phyloP scores from a whole-genome alignment of 2,797 vertebrate species.

The Gymnodraco acuticeps region DNA sequence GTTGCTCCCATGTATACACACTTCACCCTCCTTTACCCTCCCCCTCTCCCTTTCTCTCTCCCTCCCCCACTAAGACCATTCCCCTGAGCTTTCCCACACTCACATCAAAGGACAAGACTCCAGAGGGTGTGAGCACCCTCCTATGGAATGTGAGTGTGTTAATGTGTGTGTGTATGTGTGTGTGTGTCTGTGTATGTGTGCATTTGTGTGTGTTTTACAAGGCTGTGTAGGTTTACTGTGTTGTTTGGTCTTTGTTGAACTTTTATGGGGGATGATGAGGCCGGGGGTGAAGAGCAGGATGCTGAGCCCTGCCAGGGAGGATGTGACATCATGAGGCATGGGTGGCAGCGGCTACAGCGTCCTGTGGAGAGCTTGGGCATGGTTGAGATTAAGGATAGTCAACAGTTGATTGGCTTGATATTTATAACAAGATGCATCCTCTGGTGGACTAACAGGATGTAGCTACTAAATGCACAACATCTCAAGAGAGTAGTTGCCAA shows the following conservation, averaged over 20 bases:
- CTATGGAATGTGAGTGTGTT: constrained; percentile 81
- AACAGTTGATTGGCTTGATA: background rate
- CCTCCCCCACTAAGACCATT: constrained; percentile 72
- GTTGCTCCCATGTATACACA: constrained; percentile 45
- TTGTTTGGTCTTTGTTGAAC: constrained; percentile 78
- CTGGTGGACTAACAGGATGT: background rate
- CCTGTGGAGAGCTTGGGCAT: background rate
- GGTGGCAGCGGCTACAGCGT: constrained; percentile 25
- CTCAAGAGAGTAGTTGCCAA: background rate
- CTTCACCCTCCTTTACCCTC: constrained; percentile 5
- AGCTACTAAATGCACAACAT: background rate
- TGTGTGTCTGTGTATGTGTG: constrained; percentile 49
- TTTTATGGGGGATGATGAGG: constrained; percentile 79
- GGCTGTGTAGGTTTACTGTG: constrained; percentile 77
- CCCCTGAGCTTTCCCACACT: constrained; percentile 86
- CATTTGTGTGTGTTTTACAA: constrained; percentile 69
- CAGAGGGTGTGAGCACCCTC: constrained; percentile 80
- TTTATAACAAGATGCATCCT: background rate
- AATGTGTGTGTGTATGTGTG: constrained; percentile 45
- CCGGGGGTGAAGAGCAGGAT: constrained; percentile 56
- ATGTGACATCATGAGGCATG: constrained; percentile 69
- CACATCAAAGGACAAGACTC: constrained; percentile 81
- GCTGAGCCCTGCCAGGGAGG: constrained; percentile 49
- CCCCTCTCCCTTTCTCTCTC: constrained; percentile 14
- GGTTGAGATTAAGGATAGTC: constrained; percentile 3